Evolutionary conservation across 1,140 invertebrate genomes (phyloP).

Genomic region (Probaryconus sp.): DNA sequence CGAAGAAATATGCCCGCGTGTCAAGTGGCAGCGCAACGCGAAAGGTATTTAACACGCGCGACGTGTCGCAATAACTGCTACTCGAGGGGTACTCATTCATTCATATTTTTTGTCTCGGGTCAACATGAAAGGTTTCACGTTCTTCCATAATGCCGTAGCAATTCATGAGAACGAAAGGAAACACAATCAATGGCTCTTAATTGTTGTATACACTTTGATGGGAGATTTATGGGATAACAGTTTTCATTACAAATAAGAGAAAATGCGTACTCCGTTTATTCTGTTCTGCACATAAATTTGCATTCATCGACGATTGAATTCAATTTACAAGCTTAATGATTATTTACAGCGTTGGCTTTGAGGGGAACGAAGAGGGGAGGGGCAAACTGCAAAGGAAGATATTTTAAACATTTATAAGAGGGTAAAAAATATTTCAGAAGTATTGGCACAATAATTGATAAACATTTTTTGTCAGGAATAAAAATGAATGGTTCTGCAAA

Average conservation of each 20-base stretch:
- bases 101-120: constrained; percentile 17
- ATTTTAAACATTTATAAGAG: no score
- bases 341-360: no score
- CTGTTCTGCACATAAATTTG: constrained; percentile 22
- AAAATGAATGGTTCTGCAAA: no score
- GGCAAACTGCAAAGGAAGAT: no score
- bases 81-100: constrained; percentile 36
- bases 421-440: no score
- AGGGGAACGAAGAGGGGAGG: no score
- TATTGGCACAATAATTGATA: no score
- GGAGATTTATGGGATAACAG: constrained; percentile 39
- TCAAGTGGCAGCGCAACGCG: constrained; percentile 15
- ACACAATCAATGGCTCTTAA: constrained; percentile 37
- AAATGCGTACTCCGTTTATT: constrained; percentile 21
- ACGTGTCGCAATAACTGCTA: constrained; percentile 38
- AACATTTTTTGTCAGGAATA: no score
- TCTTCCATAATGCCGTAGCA: constrained; percentile 24
- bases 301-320: constrained; percentile 28
- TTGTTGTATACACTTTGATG: constrained; percentile 40
- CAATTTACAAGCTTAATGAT: constrained; percentile 41
- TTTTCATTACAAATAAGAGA: constrained; percentile 34
- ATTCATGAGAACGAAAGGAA: constrained; percentile 21
- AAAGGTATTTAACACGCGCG: constrained; percentile 14
- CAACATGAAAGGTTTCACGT: constrained; percentile 25
- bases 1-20: constrained; percentile 33